These are phyloP conservation scores for Leptinotarsa undecemlineata DNA, from an alignment of 1,140 invertebrate genomes.

Conservation along the genomic window DNA sequence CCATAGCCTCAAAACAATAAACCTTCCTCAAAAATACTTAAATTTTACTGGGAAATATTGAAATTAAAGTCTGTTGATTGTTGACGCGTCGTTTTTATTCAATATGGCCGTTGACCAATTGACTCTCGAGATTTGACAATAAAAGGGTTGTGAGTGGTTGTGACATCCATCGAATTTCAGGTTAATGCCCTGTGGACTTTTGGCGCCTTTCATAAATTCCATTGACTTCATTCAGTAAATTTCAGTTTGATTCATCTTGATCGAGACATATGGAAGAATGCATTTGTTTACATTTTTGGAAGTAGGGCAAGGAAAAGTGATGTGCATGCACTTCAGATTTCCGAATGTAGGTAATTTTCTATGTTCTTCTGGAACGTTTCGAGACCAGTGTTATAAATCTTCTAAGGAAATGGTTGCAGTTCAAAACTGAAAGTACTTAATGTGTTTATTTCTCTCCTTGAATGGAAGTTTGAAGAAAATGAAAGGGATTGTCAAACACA, in stretches of 20 bases:
- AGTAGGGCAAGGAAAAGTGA: conserved; percentile 21
- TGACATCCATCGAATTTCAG: conserved; percentile 10
- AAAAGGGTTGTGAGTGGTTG: conserved; percentile 13
- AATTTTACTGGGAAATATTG: too few relatives aligned
- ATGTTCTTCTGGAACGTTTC: too few relatives aligned
- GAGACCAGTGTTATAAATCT: too few relatives aligned
- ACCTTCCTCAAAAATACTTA: too few relatives aligned
- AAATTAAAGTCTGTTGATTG: neutral
- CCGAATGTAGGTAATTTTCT: too few relatives aligned
- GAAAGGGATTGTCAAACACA: too few relatives aligned
- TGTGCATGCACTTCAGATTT: neutral
- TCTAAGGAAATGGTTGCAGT: too few relatives aligned
- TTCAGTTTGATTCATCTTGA: neutral
- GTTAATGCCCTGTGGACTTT: conserved; percentile 17
- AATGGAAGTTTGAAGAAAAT: too few relatives aligned
- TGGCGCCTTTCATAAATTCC: conserved; percentile 9
- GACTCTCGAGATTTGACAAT: neutral
- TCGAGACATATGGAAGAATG: neutral
- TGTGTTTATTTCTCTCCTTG: too few relatives aligned
- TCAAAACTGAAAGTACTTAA: too few relatives aligned
- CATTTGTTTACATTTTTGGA: neutral
- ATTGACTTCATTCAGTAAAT: too few relatives aligned
- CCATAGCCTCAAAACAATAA: too few relatives aligned
- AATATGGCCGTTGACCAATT: conserved; percentile 7
- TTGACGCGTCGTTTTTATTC: conserved; percentile 7